phyloP scores from a whole-genome alignment of 2,797 vertebrate species.

The Macroramphosus scolopax region DNA sequence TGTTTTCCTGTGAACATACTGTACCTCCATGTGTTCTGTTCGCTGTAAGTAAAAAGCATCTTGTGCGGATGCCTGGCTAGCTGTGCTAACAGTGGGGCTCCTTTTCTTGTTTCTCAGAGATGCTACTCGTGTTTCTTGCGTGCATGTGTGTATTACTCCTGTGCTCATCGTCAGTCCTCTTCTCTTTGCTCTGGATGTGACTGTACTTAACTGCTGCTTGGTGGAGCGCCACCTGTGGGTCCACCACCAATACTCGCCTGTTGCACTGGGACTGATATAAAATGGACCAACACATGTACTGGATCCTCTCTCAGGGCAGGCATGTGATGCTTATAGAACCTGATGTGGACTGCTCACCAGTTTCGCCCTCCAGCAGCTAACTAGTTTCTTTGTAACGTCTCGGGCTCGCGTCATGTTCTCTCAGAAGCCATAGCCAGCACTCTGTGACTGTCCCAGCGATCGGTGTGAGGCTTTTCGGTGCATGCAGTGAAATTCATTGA shows the following conservation, averaged over 20 bases:
- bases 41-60: too few relatives aligned
- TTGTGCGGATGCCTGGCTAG: not conserved
- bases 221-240: constrained; percentile 7
- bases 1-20: constrained; percentile 16
- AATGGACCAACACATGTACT: constrained; percentile 40
- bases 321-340: constrained; percentile 12
- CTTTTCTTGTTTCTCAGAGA: constrained; percentile 3
- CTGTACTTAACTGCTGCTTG: constrained; percentile 27
- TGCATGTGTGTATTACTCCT: not conserved
- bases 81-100: not conserved
- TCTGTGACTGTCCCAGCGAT: constrained; percentile 15
- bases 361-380: constrained; percentile 10
- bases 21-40: constrained; percentile 11
- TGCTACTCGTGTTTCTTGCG: not conserved
- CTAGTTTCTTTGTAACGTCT: not conserved
- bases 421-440: constrained; percentile 62
- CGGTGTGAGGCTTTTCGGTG: constrained; percentile 40
- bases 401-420: constrained; percentile 14
- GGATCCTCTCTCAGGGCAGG: constrained; percentile 27
- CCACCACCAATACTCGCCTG: constrained; percentile 30
- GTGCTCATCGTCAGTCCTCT: not conserved
- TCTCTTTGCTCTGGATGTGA: too few relatives aligned
- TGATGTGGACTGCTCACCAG: constrained; percentile 9
- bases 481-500: constrained; percentile 25
- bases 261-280: constrained; percentile 35